These are phyloP conservation scores for Prionailurus viverrinus DNA, from an alignment of 2,113 vertebrate species.

Conservation along the genomic window DNA sequence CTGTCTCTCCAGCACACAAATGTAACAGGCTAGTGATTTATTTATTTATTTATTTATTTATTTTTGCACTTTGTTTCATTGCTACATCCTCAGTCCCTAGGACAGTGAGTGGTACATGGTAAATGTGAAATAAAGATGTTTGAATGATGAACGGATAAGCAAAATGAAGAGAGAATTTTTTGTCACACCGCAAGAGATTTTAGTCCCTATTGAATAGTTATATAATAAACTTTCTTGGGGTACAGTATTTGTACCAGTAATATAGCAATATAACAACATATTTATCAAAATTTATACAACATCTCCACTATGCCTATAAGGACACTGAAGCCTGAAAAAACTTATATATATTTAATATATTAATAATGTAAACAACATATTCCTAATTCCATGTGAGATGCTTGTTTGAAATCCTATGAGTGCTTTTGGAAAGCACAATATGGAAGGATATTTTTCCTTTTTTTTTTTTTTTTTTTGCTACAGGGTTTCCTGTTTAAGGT, in stretches of 20 bases:
- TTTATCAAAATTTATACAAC: background rate
- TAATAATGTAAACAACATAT: background rate
- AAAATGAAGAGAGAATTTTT: background rate
- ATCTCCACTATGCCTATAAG: background rate
- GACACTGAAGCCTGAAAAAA: background rate
- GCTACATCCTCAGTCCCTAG: background rate
- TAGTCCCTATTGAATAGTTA: background rate
- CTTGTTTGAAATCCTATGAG: background rate
- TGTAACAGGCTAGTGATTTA: background rate
- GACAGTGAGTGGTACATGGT: background rate
- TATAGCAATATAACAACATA: background rate
- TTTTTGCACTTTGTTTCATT: background rate
- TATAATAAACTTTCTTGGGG: background rate
- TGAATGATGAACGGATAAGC: background rate
- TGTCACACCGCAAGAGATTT: background rate
- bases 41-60: background rate
- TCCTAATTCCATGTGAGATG: background rate
- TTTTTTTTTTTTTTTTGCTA: background rate
- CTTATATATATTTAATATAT: background rate
- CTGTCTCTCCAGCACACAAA: background rate
- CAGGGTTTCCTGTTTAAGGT: background rate
- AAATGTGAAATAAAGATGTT: background rate
- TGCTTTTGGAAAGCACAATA: background rate
- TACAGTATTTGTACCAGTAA: background rate
- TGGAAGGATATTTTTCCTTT: background rate